Base-by-base conservation (phyloP, 2,797 vertebrate species). In the Antennarius maculatus region DNA sequence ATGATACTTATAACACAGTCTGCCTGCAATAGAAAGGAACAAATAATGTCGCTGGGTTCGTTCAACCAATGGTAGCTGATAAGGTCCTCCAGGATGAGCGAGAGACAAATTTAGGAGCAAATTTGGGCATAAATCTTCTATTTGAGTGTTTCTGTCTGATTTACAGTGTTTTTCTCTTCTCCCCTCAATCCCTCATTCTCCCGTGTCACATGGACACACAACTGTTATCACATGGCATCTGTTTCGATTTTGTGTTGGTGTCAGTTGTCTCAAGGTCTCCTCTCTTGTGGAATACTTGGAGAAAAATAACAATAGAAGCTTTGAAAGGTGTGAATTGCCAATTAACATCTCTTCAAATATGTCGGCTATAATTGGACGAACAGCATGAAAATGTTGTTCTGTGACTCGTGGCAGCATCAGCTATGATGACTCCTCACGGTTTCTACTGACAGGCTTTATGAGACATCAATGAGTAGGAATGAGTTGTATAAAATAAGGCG, bases 381-480 rank as follows among this genome's bases (percentile, higher is more conserved):
- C 54, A 61, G 61, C 52, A 54, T 15, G 34, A 47, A 53, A 58
- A 59, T 50, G 51, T 59, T 50, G 51, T 59, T 68, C 62, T 41
- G 39, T 53, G 69, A 76, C 72, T 65, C 53, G 42, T 34, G 49
- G 53, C 66, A 74, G 66, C 39, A 15, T 41, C 67, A 63, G 80
- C 59, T 6, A 46, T 74, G 76, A 66, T 74, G 80, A 74, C 72
- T 73, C 65, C 59, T 64, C 16, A 14, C 62, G 47, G 64, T 53
- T 9, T 29, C 62, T 67, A 76, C 74, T 76, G 76, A 77, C 66
- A 63, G 62, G 69, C 63, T 76, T 83, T 68, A 59, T 4, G 1
- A 51, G 59, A 75, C 28, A 61, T 46, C 61, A 6, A 34, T 23
- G 75, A 64, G 67, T 72, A 56, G 64, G 71, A 55, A 80, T 78